These are phyloP conservation scores for Grus americana DNA, from an alignment of 2,113 vertebrate species.

Conservation along the genomic window DNA sequence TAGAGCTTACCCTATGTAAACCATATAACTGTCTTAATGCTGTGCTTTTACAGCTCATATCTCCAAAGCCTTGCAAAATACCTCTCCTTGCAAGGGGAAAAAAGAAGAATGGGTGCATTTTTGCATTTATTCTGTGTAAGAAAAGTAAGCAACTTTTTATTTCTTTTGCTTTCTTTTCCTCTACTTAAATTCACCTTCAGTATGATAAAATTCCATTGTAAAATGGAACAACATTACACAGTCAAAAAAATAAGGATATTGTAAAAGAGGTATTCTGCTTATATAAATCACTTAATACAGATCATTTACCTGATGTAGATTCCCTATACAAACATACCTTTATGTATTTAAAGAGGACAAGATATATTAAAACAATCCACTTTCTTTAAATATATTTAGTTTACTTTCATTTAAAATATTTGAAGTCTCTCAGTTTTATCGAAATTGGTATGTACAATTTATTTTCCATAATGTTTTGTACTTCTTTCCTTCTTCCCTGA, in stretches of 20 bases:
- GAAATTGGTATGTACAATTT: not conserved
- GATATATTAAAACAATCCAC: not conserved
- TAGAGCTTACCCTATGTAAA: not conserved
- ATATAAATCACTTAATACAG: not conserved
- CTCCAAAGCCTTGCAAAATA: not conserved
- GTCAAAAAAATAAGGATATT: not conserved
- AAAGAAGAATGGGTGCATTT: not conserved
- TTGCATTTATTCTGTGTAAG: not conserved
- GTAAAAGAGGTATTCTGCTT: not conserved
- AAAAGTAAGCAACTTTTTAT: not conserved
- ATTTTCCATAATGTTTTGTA: not conserved
- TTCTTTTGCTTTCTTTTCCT: not conserved
- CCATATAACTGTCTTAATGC: not conserved
- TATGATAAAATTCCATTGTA: not conserved
- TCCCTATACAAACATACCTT: not conserved
- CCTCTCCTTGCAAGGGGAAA: not conserved
- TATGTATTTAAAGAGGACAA: not conserved
- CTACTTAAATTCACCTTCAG: not conserved
- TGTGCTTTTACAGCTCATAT: not conserved
- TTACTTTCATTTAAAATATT: not conserved
- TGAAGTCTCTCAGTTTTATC: not conserved
- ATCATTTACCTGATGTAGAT: not conserved
- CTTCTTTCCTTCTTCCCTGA: not conserved
- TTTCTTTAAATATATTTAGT: not conserved
- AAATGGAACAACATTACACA: not conserved